Evolutionary conservation across 92 coral and sea anemone species (phyloP).

Genomic region (Anthopleura xanthogrammica): DNA sequence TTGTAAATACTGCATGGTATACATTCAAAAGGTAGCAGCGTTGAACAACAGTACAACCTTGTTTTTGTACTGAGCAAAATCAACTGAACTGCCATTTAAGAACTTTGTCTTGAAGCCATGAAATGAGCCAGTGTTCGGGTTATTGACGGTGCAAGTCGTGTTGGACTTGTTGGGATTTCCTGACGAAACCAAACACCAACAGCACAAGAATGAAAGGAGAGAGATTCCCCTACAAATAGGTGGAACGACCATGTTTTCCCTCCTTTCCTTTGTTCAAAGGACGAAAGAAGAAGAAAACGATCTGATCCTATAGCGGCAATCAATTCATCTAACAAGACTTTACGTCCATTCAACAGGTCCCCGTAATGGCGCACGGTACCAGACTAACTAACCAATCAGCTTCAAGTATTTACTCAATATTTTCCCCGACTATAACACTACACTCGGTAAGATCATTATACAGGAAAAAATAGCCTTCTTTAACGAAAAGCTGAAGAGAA

Average conservation of each 20-base stretch:
- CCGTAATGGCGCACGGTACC: not conserved
- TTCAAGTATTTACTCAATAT: not conserved
- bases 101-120: conserved; percentile 45
- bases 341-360: not conserved
- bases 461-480: too few species aligned
- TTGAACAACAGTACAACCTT: conserved; percentile 73
- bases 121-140: conserved; percentile 34
- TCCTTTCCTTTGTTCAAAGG: not conserved
- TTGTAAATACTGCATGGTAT: conserved; percentile 64
- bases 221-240: conserved; percentile 11
- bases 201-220: conserved; percentile 31
- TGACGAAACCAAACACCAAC: conserved; percentile 22
- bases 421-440: too few species aligned
- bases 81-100: conserved; percentile 37
- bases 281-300: not conserved
- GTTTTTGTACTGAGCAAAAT: conserved; percentile 47
- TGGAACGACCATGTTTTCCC: not conserved
- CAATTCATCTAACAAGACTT: not conserved
- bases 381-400: not conserved
- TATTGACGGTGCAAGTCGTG: conserved; percentile 31
- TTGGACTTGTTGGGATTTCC: conserved; percentile 31
- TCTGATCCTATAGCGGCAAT: not conserved
- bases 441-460: too few species aligned
- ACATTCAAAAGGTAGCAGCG: conserved; percentile 86
- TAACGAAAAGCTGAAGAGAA: too few species aligned